phyloP scores from a whole-genome alignment of 2,888 invertebrate genomes.

The Caenorhabditis becei region DNA sequence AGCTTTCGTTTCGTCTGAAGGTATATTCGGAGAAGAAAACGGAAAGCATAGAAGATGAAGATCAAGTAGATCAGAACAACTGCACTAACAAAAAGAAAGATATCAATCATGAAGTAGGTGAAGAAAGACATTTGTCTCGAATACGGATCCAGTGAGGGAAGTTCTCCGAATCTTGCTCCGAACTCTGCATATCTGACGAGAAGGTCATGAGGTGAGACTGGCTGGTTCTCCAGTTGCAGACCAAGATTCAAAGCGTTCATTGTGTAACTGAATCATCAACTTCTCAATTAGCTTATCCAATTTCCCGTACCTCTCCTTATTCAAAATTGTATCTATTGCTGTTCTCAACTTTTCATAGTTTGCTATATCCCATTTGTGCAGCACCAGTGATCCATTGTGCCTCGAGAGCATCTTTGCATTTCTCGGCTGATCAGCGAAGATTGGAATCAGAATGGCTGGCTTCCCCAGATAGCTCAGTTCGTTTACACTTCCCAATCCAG shows the following conservation, averaged over 20 bases:
- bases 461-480: slow-evolving; percentile 48
- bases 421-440: slow-evolving; percentile 51
- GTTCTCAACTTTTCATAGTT: slow-evolving; percentile 18
- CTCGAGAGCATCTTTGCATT: slow-evolving; percentile 48
- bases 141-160: slow-evolving; percentile 41
- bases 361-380: slow-evolving; percentile 37
- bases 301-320: slow-evolving; percentile 14
- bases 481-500: slow-evolving; percentile 52
- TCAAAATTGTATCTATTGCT: slow-evolving; percentile 18
- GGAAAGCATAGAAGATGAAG: no score
- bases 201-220: slow-evolving; percentile 34
- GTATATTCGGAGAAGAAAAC: no score
- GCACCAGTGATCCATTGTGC: slow-evolving; percentile 53
- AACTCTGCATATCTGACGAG: slow-evolving; percentile 42
- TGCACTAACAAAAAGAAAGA: background rate
- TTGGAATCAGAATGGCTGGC: slow-evolving; percentile 46
- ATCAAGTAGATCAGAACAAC: background rate
- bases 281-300: no score
- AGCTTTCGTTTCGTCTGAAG: no score
- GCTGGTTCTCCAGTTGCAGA: slow-evolving; percentile 32
- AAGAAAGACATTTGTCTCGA: slow-evolving; percentile 43
- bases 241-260: slow-evolving; percentile 22
- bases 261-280: slow-evolving; percentile 41
- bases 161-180: slow-evolving; percentile 42
- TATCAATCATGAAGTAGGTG: slow-evolving; percentile 44